These are phyloP conservation scores for Ormyrus pomaceus DNA, from an alignment of 2,888 invertebrate species.

Conservation along the genomic window DNA sequence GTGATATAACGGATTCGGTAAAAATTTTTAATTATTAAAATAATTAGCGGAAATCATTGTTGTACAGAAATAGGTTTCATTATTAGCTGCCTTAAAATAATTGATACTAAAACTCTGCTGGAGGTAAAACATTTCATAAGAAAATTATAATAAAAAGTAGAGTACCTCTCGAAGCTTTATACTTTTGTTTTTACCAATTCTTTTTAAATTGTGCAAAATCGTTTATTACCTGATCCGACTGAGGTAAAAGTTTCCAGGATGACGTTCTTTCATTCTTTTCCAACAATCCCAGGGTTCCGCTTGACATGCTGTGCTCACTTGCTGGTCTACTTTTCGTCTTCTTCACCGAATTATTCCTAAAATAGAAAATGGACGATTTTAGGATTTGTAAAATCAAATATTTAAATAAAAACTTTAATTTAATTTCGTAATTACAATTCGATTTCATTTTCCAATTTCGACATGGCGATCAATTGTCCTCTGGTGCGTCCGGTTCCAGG, in stretches of 20 bases:
- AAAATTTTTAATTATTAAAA: no score
- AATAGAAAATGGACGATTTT: slow-evolving; percentile 1
- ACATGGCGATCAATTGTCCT: slow-evolving; percentile 68
- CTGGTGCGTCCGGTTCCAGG: slow-evolving; percentile 76
- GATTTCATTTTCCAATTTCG: slow-evolving; percentile 61
- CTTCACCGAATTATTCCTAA: slow-evolving; percentile 25
- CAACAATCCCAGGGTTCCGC: background rate
- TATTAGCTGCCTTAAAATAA: no score
- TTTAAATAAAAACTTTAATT: background rate
- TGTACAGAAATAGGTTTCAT: no score
- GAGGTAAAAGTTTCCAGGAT: slow-evolving; percentile 53
- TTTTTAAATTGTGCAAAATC: no score
- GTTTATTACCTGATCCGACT: slow-evolving; percentile 36
- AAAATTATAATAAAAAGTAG: no score
- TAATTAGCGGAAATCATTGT: no score
- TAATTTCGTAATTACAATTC: slow-evolving; percentile 58
- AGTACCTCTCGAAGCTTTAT: background rate
- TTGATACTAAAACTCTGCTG: no score
- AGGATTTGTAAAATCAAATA: background rate
- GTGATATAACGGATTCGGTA: no score
- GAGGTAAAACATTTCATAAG: no score
- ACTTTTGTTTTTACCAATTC: background rate
- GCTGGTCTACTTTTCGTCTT: slow-evolving; percentile 44
- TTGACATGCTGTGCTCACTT: slow-evolving; percentile 28
- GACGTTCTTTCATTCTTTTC: slow-evolving; percentile 47